A percentile compares a stretch with the other conserved stretches of the same genome.
Conservation (phyloP, 2,113 vertebrate genomes). For the Microtus ochrogaster region DNA sequence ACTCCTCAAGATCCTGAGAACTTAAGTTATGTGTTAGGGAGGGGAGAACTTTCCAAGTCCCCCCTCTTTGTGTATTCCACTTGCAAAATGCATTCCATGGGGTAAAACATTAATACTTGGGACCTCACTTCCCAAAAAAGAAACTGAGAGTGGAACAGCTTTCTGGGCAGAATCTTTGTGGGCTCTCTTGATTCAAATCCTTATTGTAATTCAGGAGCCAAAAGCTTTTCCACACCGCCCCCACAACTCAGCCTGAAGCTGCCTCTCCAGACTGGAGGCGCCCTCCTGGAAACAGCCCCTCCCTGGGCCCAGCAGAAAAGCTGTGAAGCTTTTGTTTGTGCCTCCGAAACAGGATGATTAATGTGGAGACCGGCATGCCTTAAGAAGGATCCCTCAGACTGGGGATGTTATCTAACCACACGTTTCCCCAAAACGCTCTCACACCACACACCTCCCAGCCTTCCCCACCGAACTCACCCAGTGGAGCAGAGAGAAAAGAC, state of each 20-base stretch:
- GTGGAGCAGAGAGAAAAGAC: neutral
- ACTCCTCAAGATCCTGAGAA: neutral
- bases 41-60: constrained; percentile 44
- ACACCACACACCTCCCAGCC: constrained; percentile 45
- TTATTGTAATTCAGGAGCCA: constrained; percentile 81
- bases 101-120: constrained; percentile 71
- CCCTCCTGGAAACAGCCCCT: constrained; percentile 59
- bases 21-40: neutral
- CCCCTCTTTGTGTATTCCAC: constrained; percentile 59
- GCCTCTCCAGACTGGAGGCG: constrained; percentile 67
- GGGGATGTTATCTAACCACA: constrained; percentile 61
- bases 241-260: constrained; percentile 70
- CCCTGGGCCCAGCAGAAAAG: constrained; percentile 10
- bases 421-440: constrained; percentile 56
- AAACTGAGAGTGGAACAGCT: constrained; percentile 79
- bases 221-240: constrained; percentile 72
- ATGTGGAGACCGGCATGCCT: constrained; percentile 63
- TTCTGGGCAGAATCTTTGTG: constrained; percentile 82
- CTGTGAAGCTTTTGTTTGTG: constrained; percentile 66
- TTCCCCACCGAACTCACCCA: constrained; percentile 2
- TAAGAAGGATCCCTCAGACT: constrained; percentile 67
- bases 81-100: constrained; percentile 63
- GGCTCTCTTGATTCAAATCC: constrained; percentile 76
- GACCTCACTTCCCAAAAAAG: constrained; percentile 78
- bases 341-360: constrained; percentile 77